A percentile compares a stretch with the other conserved stretches of the same genome.
phyloP scores from a whole-genome alignment of 1,140 invertebrate genomes.

The Lepidurus apus region DNA sequence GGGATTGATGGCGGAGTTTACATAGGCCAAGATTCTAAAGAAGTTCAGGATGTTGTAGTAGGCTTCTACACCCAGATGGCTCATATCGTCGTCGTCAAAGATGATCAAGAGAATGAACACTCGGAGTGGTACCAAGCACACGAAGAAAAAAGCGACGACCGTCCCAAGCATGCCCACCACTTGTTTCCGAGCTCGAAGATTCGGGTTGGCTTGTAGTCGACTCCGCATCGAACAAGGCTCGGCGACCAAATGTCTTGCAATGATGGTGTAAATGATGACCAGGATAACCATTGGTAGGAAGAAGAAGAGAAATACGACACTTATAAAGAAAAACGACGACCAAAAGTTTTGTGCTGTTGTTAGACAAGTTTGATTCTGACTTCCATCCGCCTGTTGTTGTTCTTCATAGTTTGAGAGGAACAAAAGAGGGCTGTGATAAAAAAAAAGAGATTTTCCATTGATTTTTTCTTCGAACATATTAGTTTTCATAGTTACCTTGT shows the following conservation, averaged over 20 bases:
- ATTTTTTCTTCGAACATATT: neutral
- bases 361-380: slow-evolving; percentile 55
- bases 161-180: slow-evolving; percentile 82
- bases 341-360: slow-evolving; percentile 60
- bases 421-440: slow-evolving; percentile 40
- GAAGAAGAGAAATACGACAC: slow-evolving; percentile 67
- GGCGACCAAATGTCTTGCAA: slow-evolving; percentile 59
- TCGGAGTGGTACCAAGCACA: slow-evolving; percentile 80
- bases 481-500: slow-evolving; percentile 59
- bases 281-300: slow-evolving; percentile 67
- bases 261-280: slow-evolving; percentile 66
- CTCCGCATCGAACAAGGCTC: slow-evolving; percentile 32
- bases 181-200: slow-evolving; percentile 44
- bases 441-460: neutral
- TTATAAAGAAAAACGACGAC: slow-evolving; percentile 65
- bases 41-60: slow-evolving; percentile 83
- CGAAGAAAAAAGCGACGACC: slow-evolving; percentile 84
- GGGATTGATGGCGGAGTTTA: slow-evolving; percentile 84
- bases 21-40: slow-evolving; percentile 76
- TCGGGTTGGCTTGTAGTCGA: slow-evolving; percentile 38
- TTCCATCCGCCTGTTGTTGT: neutral
- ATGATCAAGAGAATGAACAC: slow-evolving; percentile 80
- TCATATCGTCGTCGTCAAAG: slow-evolving; percentile 60
- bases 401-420: slow-evolving; percentile 38
- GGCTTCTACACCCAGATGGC: slow-evolving; percentile 62